phyloP scores from a whole-genome alignment of 2,888 invertebrate species.

The Lissocephala sabroskyi region DNA sequence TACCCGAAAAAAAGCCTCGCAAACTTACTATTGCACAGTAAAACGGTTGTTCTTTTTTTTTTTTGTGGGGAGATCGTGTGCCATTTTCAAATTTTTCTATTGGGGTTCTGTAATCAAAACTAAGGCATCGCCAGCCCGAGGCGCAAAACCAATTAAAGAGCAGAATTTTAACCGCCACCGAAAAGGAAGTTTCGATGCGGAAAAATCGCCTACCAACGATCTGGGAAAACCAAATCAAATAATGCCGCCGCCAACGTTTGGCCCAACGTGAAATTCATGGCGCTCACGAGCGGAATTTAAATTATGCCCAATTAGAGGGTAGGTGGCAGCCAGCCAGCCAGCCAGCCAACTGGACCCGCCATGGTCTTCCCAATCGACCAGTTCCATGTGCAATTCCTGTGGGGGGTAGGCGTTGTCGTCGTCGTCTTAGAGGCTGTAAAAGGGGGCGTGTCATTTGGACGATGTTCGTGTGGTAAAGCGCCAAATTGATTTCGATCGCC shows the following conservation, averaged over 20 bases:
- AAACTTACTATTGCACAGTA: no score
- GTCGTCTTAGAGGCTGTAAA: no score
- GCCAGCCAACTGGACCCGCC: background rate
- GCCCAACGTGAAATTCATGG: constrained; percentile 57
- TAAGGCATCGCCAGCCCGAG: constrained; percentile 43
- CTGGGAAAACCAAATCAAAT: constrained; percentile 8
- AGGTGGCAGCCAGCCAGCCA: constrained; percentile 37
- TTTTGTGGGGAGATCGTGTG: no score
- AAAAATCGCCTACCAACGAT: constrained; percentile 19
- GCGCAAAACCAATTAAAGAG: constrained; percentile 61
- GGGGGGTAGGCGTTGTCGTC: constrained; percentile 27
- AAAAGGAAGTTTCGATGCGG: constrained; percentile 48
- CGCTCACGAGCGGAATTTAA: constrained; percentile 71
- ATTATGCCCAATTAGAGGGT: constrained; percentile 70
- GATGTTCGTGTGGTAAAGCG: constrained; percentile 63
- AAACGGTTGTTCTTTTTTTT: no score
- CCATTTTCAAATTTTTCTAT: constrained; percentile 58
- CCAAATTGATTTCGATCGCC: constrained; percentile 64
- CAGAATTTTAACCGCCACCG: constrained; percentile 29
- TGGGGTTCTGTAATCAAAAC: constrained; percentile 56
- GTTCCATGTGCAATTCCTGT: constrained; percentile 39
- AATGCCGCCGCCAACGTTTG: constrained; percentile 18
- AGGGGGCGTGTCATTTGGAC: constrained; percentile 52
- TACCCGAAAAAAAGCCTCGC: no score
- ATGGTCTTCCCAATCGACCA: no score